These are phyloP conservation scores for Cryptus armator DNA, from an alignment of 2,888 invertebrate species.

Conservation along the genomic window DNA sequence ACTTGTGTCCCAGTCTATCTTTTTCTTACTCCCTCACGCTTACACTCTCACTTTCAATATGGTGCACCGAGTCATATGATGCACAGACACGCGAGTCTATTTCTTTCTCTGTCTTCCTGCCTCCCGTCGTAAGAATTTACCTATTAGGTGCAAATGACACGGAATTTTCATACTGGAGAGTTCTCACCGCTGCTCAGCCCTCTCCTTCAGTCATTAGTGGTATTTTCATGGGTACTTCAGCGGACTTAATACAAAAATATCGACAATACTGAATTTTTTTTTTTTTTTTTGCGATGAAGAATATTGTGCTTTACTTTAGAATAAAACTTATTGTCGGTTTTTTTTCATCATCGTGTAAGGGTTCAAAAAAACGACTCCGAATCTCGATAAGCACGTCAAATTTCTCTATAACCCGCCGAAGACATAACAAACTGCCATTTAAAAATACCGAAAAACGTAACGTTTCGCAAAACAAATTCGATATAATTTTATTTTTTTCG, in stretches of 20 bases:
- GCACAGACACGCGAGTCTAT: conserved; percentile 64
- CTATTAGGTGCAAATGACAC: conserved; percentile 67
- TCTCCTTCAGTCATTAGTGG: conserved; percentile 10
- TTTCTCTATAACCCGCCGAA: too few species aligned
- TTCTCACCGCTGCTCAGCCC: conserved; percentile 7
- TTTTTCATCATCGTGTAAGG: too few species aligned
- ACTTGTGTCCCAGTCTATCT: conserved; percentile 59
- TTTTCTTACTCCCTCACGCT: conserved; percentile 59
- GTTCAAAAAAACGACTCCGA: too few species aligned
- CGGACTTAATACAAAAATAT: not conserved
- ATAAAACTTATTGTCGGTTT: too few species aligned
- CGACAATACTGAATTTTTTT: not conserved
- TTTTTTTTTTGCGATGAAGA: not conserved
- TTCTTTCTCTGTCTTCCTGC: conserved; percentile 41
- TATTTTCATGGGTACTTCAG: conserved; percentile 2
- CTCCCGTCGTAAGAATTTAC: conserved; percentile 52
- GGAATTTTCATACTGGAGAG: conserved; percentile 33
- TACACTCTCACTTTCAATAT: conserved; percentile 38
- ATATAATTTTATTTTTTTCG: too few species aligned
- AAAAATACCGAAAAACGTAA: not conserved
- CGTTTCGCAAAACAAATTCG: not conserved
- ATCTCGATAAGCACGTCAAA: too few species aligned
- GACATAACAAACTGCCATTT: not conserved
- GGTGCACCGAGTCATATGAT: conserved; percentile 36
- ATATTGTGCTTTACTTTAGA: not conserved